Evolutionary conservation across 2,888 invertebrate genomes (phyloP), one percentile per base, ranked within the genome.

Genomic region (Cephus spinipes): DNA sequence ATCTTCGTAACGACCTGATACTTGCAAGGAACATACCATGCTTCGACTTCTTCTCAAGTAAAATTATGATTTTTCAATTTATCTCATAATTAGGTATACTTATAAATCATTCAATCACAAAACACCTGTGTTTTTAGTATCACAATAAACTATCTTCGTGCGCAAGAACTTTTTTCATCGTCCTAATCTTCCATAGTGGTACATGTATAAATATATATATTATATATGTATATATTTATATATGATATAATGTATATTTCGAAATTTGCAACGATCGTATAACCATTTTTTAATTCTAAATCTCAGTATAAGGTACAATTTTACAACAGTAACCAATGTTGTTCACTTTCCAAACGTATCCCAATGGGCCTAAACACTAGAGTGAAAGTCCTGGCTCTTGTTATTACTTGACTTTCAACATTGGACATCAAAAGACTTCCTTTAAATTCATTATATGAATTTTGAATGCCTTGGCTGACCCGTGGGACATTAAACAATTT

Each of bases 181-280:
- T 15, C 40, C 15, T 23, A 23, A 23, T 23, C 55, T 55, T 23
- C 23, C 9, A 23, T 55, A 68, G 34, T 77, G 23, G 12, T 11
- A 36, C 32, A 74, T 31, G 12, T 40, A 55, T 36, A 34, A 30
- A 55, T 34, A 40, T 55, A 73, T 73, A 15, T 36, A 15, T 36
- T 36, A 36, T 68, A 73, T 73, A 73, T 68, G 36, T 30, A 73
- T 73, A 36, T 74, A 76, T 76, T 11, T 69, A 35, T 15, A 69
- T 69, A 69, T 69, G n/a, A 74, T 74, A 33, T 74, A 74, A 74
- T n/a, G 34, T 34, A 55, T 23, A 55, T 23, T 23, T 55, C 55
- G 30, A 71, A 71, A 33, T 23, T 71, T 23, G 30, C 34, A 30
- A 30, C 71, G 23, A 32, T 71, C 34, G 31, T 71, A 31, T 30